These are phyloP conservation scores for Macaca mulatta DNA, from an alignment of 2,113 vertebrate genomes.

Conservation along the genomic window DNA sequence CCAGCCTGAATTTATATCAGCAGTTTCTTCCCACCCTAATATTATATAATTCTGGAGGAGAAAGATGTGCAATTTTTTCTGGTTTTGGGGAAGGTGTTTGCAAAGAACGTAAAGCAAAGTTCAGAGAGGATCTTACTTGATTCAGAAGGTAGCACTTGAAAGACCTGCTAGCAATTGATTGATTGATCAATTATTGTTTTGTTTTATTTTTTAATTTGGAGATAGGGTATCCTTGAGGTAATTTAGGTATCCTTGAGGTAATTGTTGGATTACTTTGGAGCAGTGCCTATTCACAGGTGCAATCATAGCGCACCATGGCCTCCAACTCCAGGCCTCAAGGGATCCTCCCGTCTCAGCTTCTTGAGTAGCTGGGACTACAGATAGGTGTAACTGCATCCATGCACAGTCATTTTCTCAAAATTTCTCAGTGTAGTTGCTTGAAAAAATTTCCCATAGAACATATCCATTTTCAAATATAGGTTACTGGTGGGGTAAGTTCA, in stretches of 20 bases:
- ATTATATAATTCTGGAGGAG: conserved; percentile 1
- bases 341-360: not conserved
- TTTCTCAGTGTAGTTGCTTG: not conserved
- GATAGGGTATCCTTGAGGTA: too few relatives aligned
- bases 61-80: not conserved
- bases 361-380: not conserved
- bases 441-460: not conserved
- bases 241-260: too few relatives aligned
- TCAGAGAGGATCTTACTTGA: not conserved
- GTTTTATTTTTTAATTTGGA: too few relatives aligned
- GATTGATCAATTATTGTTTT: not conserved
- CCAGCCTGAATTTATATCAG: conserved; percentile 16
- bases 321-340: not conserved
- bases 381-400: not conserved
- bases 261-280: too few relatives aligned
- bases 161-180: not conserved
- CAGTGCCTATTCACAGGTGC: not conserved
- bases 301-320: not conserved
- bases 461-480: conserved; percentile 1
- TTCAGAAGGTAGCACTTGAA: not conserved
- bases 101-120: not conserved
- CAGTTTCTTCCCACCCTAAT: conserved; percentile 25
- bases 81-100: not conserved
- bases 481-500: not conserved
- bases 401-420: not conserved